phyloP scores from a whole-genome alignment of 2,113 vertebrate species.

The Peromyscus leucopus region DNA sequence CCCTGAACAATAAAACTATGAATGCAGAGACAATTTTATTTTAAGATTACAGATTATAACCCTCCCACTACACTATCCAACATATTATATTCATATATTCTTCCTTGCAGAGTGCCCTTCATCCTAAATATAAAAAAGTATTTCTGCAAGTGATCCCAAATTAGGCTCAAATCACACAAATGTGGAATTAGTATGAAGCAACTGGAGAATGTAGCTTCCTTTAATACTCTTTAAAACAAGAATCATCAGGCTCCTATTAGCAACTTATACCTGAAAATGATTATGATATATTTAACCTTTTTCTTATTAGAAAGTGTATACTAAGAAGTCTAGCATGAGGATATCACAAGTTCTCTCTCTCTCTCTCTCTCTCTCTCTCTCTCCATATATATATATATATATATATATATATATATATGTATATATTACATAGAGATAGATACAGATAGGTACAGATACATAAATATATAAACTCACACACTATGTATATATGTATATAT shows the following conservation, averaged over 20 bases:
- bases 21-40: conserved; percentile 63
- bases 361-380: too few species aligned
- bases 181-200: conserved; percentile 10
- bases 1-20: conserved; percentile 57
- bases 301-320: background rate
- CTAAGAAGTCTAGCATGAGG: background rate
- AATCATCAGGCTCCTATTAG: background rate
- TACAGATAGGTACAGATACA: background rate
- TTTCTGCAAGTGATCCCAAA: background rate
- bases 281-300: conserved; percentile 4
- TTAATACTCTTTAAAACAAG: background rate
- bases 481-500: too few species aligned
- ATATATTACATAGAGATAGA: background rate
- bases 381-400: too few species aligned
- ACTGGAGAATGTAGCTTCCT: rapidly evolving
- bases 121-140: conserved; percentile 31
- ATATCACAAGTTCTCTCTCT: background rate
- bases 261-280: background rate
- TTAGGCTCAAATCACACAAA: conserved; percentile 30
- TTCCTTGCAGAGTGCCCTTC: background rate
- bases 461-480: background rate
- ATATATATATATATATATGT: too few species aligned
- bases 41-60: conserved; percentile 55
- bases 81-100: conserved; percentile 15
- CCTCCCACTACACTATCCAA: background rate